Evolutionary conservation across 1,140 invertebrate genomes (phyloP).

Genomic region (Penaeus chinensis): DNA sequence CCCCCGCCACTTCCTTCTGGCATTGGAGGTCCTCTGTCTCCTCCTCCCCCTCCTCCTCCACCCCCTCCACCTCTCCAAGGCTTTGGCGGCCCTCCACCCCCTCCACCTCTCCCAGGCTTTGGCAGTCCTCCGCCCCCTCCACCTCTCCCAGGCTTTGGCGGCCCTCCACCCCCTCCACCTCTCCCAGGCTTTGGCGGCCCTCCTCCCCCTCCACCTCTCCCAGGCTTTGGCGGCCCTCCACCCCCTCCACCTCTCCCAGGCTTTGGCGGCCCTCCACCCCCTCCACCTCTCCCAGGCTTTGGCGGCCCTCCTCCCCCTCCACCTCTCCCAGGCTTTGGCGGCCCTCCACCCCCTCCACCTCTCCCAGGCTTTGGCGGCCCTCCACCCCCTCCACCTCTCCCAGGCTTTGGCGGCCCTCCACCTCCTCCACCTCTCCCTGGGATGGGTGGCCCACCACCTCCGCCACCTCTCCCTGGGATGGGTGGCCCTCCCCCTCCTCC

Average conservation of each 20-base stretch:
- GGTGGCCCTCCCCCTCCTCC: conserved; percentile 18
- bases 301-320: background rate
- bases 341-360: conserved; percentile 52
- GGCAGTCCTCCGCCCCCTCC: conserved; percentile 35
- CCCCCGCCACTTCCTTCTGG: background rate
- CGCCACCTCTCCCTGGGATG: conserved; percentile 4
- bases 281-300: background rate
- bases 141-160: conserved; percentile 20
- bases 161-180: conserved; percentile 65
- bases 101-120: conserved; percentile 18
- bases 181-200: conserved; percentile 54
- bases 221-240: conserved; percentile 65
- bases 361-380: conserved; percentile 64
- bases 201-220: conserved; percentile 14
- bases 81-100: background rate
- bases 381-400: conserved; percentile 44
- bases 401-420: background rate
- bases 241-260: conserved; percentile 23
- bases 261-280: conserved; percentile 10
- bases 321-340: conserved; percentile 39
- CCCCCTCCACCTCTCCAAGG: conserved; percentile 6
- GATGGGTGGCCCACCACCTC: background rate
- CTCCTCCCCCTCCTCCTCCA: conserved; percentile 33
- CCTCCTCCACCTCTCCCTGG: conserved; percentile 21
- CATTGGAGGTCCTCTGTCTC: background rate